Evolutionary conservation across 2,113 vertebrate genomes (phyloP), one percentile per base, ranked within the genome.

Genomic region (Sander vitreus): DNA sequence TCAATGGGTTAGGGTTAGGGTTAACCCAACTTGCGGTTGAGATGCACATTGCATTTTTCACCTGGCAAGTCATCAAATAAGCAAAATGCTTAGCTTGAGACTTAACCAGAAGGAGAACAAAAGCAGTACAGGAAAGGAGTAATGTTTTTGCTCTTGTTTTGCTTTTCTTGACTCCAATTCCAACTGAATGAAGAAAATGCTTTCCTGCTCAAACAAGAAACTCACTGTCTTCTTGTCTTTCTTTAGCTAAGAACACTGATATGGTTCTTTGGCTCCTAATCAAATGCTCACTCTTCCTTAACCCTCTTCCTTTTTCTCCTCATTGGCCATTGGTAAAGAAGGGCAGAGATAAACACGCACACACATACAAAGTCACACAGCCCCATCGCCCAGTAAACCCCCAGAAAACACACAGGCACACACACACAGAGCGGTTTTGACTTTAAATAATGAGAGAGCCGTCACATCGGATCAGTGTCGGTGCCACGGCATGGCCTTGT

Each of bases 361-460:
- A 78, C 59, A 78, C 59, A 81, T 39, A 81, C 30, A 72, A 67
- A 77, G 39, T 25, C 16, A 73, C 50, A 66, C 50, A 63, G 39
- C 10, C 19, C 30, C 30, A 54, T 62, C 14, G 27, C 58, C 36
- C 84, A 66, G 39, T 81, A 81, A 78, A 74, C 67, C 43, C 65
- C 33, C 43, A 39, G 47, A 62, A 3, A 57, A 27, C 68, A 55
- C 57, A 60, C 57, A 72, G 33, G 33, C 1, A 33, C 67, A 75
- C 54, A 83, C 69, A 78, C 51, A 77, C 81, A 84, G 74, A 76
- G 74, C 36, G 39, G 75, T 74, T 91, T 74, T 86, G 87, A 89
- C 91, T 94, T 93, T 93, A 92, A 92, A 94, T 94, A 94, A 94
- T 94, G 92, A 94, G 93, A 88, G 89, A 86, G 84, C 93, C 93